Conservation (phyloP, 2,888 invertebrate species). For the Thecophora atra region DNA sequence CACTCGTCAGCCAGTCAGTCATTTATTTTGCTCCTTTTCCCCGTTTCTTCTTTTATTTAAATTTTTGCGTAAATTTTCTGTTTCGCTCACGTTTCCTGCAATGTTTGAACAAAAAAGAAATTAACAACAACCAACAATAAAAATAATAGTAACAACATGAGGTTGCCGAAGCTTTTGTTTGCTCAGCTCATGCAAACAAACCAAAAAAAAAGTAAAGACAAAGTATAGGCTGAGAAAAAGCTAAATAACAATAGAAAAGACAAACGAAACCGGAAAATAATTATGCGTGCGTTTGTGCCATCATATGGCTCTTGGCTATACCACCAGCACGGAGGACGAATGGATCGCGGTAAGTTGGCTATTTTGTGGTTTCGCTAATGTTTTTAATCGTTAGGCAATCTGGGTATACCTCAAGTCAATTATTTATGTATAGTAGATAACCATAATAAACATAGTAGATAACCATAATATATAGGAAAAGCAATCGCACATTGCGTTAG, state of each 20-base stretch:
- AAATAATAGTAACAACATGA: not conserved
- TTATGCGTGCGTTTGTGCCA: conserved; percentile 14
- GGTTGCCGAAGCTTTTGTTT: conserved; percentile 1
- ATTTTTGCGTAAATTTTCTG: conserved; percentile 12
- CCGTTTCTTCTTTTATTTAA: not conserved
- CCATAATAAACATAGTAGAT: too few species aligned
- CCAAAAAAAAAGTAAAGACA: too few species aligned
- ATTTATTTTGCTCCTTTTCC: too few species aligned
- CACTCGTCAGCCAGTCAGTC: too few species aligned
- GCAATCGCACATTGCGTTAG: too few species aligned
- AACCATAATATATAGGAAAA: too few species aligned
- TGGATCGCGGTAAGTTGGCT: too few species aligned
- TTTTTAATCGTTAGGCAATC: too few species aligned
- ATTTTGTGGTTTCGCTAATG: too few species aligned
- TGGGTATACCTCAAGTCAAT: too few species aligned
- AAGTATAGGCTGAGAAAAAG: not conserved
- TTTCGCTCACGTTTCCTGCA: conserved; percentile 6
- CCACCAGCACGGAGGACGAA: too few species aligned
- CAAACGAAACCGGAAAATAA: not conserved
- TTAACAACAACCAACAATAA: not conserved
- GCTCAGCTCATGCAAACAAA: not conserved
- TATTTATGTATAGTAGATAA: too few species aligned
- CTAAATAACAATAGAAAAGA: not conserved
- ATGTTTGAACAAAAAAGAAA: not conserved
- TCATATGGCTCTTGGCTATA: not conserved